Evolutionary conservation across 2,797 vertebrate species (phyloP).

Genomic region (Podarcis siculus): DNA sequence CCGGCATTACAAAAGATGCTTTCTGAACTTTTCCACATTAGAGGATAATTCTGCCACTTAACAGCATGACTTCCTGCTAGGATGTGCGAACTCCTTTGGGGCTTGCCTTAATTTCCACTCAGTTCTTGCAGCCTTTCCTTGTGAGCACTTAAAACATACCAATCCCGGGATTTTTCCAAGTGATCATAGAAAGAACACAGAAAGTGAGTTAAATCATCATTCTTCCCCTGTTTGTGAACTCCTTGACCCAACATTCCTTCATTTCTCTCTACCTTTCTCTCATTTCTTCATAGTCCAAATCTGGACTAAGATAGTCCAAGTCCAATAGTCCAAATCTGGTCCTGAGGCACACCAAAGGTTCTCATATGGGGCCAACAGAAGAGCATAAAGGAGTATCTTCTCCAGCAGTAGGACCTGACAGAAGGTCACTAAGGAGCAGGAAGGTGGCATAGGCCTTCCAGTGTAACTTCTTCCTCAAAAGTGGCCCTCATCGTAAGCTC

Average conservation of each 20-base stretch:
- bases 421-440: background rate
- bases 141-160: background rate
- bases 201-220: background rate
- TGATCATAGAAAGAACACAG: background rate
- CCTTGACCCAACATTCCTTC: background rate
- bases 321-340: background rate
- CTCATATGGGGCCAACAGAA: background rate
- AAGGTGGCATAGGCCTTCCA: background rate
- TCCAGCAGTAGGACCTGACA: background rate
- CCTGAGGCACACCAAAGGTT: background rate
- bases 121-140: background rate
- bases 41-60: background rate
- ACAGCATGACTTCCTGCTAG: no score
- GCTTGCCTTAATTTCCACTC: background rate
- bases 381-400: background rate
- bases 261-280: background rate
- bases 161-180: background rate
- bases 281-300: background rate
- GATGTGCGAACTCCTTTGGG: background rate
- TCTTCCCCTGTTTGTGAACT: no score
- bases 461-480: no score
- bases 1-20: background rate
- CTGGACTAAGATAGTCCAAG: background rate
- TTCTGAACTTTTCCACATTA: background rate
- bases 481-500: background rate